Conservation (phyloP, 1,140 invertebrate genomes). For the Danaus plexippus region DNA sequence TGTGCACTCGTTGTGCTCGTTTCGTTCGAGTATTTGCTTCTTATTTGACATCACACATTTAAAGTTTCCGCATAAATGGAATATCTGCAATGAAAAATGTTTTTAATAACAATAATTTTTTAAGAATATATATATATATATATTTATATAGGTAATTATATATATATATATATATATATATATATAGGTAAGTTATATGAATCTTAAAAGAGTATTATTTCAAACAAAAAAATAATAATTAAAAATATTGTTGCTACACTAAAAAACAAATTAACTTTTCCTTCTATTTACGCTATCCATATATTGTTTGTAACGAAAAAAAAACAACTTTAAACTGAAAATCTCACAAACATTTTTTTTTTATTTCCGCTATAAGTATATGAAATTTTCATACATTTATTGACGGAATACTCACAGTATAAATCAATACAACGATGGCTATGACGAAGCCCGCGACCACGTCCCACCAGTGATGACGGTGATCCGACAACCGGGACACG, state of each 20-base stretch:
- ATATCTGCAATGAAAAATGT: conserved; percentile 28
- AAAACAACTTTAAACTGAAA: too few species aligned
- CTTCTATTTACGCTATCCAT: too few species aligned
- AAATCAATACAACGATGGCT: conserved; percentile 45
- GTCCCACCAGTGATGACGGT: conserved; percentile 85
- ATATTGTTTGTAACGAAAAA: too few species aligned
- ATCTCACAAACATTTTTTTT: too few species aligned
- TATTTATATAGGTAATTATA: too few species aligned
- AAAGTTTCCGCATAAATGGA: conserved; percentile 37
- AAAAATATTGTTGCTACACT: too few species aligned
- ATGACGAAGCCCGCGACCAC: conserved; percentile 75
- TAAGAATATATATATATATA: too few species aligned
- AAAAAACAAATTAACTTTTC: too few species aligned
- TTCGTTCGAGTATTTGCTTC: conserved; percentile 7
- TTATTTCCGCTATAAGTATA: too few species aligned
- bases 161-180: too few species aligned
- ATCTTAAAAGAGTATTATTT: conserved; percentile 1
- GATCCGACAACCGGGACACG: conserved; percentile 78
- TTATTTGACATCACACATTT: conserved; percentile 20
- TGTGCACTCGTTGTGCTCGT: background rate
- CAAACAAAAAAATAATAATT: conserved; percentile 5
- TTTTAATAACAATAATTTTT: too few species aligned
- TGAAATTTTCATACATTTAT: background rate
- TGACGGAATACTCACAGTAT: conserved; percentile 37
- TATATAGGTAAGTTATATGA: too few species aligned